Evolutionary conservation across 2,888 invertebrate species (phyloP), one percentile per base, ranked within the genome.

Genomic region (Lepidocyrtoides sp.): DNA sequence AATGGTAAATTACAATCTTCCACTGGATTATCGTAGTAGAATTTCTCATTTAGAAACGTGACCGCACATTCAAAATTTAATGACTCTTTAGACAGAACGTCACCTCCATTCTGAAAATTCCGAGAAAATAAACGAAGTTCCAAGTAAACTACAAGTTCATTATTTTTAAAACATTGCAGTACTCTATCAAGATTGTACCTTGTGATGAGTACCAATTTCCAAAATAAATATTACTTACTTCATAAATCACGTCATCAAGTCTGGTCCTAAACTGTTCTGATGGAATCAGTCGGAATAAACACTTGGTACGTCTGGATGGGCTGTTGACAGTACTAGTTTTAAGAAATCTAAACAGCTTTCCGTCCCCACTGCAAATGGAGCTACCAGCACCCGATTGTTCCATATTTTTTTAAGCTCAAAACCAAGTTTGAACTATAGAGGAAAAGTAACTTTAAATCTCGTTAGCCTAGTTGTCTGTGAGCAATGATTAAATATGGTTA

Each of bases 91-190:
- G 0, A 0, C 51, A 63, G 10, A 2, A 84, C 20, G 4, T 69
- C 83, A 17, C 69, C 83, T 29, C 57, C 83, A 69, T 41, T 44
- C 83, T 84, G 32, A 63, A 32, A 79, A 26, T 20, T 72, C n/a
- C n/a, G n/a, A n/a, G n/a, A n/a, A n/a, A n/a, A n/a, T n/a, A n/a
- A n/a, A n/a, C n/a, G n/a, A n/a, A n/a, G n/a, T n/a, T n/a, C n/a
- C n/a, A 32, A 41, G 41, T 41, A 7, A 41, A 41, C 41, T 10
- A 41, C 4, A 10, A 57, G n/a, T 20, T 17, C 14, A 57, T 57
- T n/a, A 17, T 8, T 10, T 57, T 10, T 20, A 57, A 57, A 57
- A n/a, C n/a, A n/a, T n/a, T n/a, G n/a, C n/a, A n/a, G n/a, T n/a
- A n/a, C n/a, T n/a, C n/a, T n/a, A n/a, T n/a, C n/a, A n/a, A n/a